These are phyloP conservation scores for Austrolebias charrua DNA, from an alignment of 2,797 vertebrate species.

Conservation along the genomic window DNA sequence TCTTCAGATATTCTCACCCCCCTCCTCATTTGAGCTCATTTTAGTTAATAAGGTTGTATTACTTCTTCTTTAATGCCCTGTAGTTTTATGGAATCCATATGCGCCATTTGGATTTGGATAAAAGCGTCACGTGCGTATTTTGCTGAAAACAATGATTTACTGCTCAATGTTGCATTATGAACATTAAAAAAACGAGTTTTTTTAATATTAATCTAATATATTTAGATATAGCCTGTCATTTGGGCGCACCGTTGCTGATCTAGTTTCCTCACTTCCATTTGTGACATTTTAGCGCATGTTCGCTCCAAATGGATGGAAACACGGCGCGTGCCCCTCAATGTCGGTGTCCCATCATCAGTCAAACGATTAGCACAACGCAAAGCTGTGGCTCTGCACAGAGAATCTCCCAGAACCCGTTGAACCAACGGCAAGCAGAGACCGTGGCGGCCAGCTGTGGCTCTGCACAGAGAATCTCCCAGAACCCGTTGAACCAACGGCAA, in stretches of 20 bases:
- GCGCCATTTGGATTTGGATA: slow-evolving; percentile 17
- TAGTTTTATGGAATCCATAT: background rate
- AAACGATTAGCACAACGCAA: background rate
- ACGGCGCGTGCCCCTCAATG: no score
- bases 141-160: no score
- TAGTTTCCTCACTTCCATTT: no score
- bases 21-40: background rate
- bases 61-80: background rate
- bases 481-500: background rate
- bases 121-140: slow-evolving; percentile 1
- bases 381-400: background rate
- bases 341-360: background rate
- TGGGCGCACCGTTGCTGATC: no score
- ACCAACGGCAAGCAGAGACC: slow-evolving; percentile 4
- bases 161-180: no score
- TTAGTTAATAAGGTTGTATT: background rate
- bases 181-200: no score
- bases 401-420: background rate
- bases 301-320: no score
- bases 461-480: background rate
- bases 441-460: slow-evolving; percentile 1
- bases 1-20: background rate
- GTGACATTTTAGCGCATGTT: no score
- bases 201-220: no score
- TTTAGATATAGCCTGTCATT: no score